A percentile compares a stretch with the other conserved stretches of the same genome.
Conservation (phyloP, 64 coral and sea anemone species). For the Orbicella faveolata region DNA sequence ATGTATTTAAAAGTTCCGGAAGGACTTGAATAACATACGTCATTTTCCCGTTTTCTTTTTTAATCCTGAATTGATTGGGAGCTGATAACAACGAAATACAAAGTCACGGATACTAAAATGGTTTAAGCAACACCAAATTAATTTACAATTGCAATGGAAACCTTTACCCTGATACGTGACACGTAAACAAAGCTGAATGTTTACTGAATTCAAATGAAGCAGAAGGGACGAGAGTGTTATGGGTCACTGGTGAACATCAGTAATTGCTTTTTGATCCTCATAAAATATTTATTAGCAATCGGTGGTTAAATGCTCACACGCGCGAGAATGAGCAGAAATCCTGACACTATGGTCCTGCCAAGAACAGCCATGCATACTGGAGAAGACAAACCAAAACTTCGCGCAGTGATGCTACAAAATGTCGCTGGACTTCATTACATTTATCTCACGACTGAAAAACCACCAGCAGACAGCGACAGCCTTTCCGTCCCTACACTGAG, state of each 20-base stretch:
- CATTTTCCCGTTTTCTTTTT: neutral
- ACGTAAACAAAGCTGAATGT: neutral
- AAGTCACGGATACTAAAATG: neutral
- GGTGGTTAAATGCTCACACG: neutral
- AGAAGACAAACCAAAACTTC: slow-evolving; percentile 1
- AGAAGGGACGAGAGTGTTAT: neutral
- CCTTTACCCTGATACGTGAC: neutral
- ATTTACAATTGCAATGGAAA: neutral
- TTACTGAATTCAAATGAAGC: neutral
- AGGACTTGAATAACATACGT: neutral
- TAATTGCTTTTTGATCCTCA: neutral
- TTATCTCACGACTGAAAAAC: neutral
- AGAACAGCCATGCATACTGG: neutral
- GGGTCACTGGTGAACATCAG: neutral
- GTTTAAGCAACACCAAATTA: neutral
- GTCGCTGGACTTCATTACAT: neutral
- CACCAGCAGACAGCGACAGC: neutral
- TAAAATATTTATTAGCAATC: neutral
- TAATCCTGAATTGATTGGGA: neutral
- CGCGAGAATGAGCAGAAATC: neutral
- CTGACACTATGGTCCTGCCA: neutral
- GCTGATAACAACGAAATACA: neutral
- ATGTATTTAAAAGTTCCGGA: neutral
- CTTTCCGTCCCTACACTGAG: neutral
- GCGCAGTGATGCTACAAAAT: neutral